Percentiles rank a stretch among this genome's conserved stretches.
phyloP scores from a whole-genome alignment of 1,140 invertebrate genomes.

The Solenopsis invicta region DNA sequence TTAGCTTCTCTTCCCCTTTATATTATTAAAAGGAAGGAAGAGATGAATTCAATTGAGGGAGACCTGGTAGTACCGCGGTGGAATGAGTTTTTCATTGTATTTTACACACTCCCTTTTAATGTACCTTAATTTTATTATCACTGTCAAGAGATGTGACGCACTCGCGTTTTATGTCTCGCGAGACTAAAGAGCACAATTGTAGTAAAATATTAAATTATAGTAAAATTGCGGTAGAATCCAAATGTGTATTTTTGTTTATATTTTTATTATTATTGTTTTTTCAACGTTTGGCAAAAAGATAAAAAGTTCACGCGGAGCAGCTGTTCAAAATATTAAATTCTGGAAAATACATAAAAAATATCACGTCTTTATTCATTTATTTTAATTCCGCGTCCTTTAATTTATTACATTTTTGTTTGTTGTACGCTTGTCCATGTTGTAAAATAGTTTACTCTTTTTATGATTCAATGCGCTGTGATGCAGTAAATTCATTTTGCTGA shows the following conservation, averaged over 20 bases:
- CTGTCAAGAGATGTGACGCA: slow-evolving; percentile 29
- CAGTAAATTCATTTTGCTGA: background rate
- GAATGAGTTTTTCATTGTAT: background rate
- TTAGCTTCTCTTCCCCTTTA: slow-evolving; percentile 44
- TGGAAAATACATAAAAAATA: slow-evolving; percentile 8
- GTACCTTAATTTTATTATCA: slow-evolving; percentile 54
- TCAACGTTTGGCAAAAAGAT: background rate
- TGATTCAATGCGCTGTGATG: background rate
- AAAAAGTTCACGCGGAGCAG: background rate
- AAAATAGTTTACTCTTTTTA: background rate
- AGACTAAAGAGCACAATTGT: slow-evolving; percentile 14
- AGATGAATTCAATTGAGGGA: background rate
- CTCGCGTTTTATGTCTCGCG: background rate
- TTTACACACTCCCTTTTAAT: slow-evolving; percentile 30
- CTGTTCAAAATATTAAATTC: slow-evolving; percentile 14
- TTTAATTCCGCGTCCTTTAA: background rate
- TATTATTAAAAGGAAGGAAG: slow-evolving; percentile 14
- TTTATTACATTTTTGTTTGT: slow-evolving; percentile 12
- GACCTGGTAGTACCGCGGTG: background rate
- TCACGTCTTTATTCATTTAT: background rate
- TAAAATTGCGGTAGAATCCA: slow-evolving; percentile 3
- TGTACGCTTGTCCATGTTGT: background rate
- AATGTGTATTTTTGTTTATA: background rate
- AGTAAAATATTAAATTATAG: slow-evolving; percentile 20
- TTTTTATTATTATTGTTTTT: slow-evolving; percentile 1